phyloP scores from a whole-genome alignment of 2,797 vertebrate genomes.

The Dicrostonyx torquatus region DNA sequence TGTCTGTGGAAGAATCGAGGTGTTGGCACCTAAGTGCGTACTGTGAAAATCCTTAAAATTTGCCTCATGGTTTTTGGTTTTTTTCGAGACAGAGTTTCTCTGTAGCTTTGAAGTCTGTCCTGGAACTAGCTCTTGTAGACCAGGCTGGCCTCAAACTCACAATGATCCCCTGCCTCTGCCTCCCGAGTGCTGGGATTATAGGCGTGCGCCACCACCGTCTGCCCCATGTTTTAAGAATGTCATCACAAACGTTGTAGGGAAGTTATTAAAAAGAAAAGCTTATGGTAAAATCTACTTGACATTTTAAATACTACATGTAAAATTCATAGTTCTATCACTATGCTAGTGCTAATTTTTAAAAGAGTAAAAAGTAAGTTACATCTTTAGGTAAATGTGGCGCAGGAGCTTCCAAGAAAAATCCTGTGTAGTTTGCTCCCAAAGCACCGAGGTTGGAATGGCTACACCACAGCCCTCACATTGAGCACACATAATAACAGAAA shows the following conservation, averaged over 20 bases:
- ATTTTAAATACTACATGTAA: constrained; percentile 44
- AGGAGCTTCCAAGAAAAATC: not conserved
- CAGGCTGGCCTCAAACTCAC: too few species aligned
- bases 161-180: too few species aligned
- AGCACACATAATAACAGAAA: not conserved
- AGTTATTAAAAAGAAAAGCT: constrained; percentile 14
- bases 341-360: not conserved
- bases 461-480: not conserved
- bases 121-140: too few species aligned
- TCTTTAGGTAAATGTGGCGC: not conserved
- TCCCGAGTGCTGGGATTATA: too few species aligned
- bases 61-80: not conserved
- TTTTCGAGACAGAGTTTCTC: too few species aligned
- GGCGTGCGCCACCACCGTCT: too few species aligned
- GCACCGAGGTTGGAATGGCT: not conserved
- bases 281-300: constrained; percentile 13
- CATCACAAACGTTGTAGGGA: not conserved
- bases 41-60: constrained; percentile 39
- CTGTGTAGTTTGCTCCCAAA: not conserved
- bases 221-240: not conserved
- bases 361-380: not conserved
- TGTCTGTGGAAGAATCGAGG: not conserved
- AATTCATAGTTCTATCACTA: constrained; percentile 40
- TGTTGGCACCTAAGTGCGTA: not conserved
- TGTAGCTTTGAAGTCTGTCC: too few species aligned